Base-by-base conservation (phyloP, 2,888 invertebrate genomes). In the Auanema freiburgensis region DNA sequence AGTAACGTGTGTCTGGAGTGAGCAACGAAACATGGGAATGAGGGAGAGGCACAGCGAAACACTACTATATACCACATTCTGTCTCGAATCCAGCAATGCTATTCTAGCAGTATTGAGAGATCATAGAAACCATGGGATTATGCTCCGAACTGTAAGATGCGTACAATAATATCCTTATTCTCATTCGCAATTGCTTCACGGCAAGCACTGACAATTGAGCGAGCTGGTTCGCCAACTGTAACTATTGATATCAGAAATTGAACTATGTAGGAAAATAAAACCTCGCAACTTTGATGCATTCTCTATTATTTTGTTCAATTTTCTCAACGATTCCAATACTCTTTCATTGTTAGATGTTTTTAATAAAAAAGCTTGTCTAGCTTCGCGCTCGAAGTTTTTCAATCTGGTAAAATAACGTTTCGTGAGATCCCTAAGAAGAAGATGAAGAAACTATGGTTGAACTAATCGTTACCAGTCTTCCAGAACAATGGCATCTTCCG, bases 121-220 rank as follows among this genome's bases (percentile, higher is more conserved):
- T n/a, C n/a, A n/a, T n/a, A n/a, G n/a, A n/a, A n/a, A n/a, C n/a
- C 33, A 33, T 33, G 4, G 3, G 8, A 33, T 33, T 33, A 33
- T 33, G 33, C 69, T 53, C 76, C 76, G 46, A 67, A 74, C 43
- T 76, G 70, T 40, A 78, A 51, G 18, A 78, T 64, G 52, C 74
- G 76, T 0, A 68, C 66, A 24, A 78, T 66, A 18, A 78, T 63
- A 43, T 64, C 65, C 60, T 80, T 67, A 57, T 82, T 82, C 42
- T 81, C 80, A 14, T 73, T 72, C 2, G 73, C 61, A 16, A 81
- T 72, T n/a, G 79, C 77, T 24, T 72, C 65, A 12, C 81, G 64
- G 65, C 81, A 82, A 18, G 78, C 69, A 4, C 69, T 62, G 1
- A 81, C 72, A 5, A 82, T 69, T n/a, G 68, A 65, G 54, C 74